Evolutionary conservation across 1,140 invertebrate species (phyloP), one percentile per base, ranked within the genome.

Genomic region (Zophobas morio): DNA sequence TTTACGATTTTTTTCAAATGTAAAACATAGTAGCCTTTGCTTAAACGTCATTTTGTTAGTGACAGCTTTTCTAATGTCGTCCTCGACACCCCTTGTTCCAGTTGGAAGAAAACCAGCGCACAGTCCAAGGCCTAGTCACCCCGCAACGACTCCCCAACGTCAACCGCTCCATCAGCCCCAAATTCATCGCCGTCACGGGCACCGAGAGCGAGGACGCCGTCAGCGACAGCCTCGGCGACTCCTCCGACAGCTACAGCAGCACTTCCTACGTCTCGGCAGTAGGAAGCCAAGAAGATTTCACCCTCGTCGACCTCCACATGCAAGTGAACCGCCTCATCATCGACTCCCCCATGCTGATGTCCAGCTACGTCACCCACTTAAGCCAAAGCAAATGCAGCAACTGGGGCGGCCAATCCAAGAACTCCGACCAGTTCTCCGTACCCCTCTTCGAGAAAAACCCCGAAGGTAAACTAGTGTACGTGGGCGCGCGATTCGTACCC

Each of bases 311-410:
- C 89, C 88, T 99, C 2, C 96, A 98, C 82, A 96, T 96, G 91
- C 97, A 99, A 88, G 92, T 98, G 4, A 97, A 98, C 85, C 95
- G 96, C 82, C 95, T 96, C 0, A 98, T 99, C 75, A 93, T 96
- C 33, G 94, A 96, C 80, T 98, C 96, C 0, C 96, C 97, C 0
- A 86, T 99, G 34, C 88, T 99, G 0, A 97, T 99, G 96, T 95
- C 96, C 0, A 97, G 96, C 83, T 99, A 99, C 85, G 92, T 96
- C 77, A 95, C 94, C 82, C 96, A 98, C 86, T 89, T 99, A 82
- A 96, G 95, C 4, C 96, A 98, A 86, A 92, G 95, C 79, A 90
- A 86, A 40, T 94, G 93, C 81, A 86, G 82, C 32, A 95, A 95
- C 85, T 96, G 94, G 94, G 88, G 87, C 8, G 57, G 93, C 92